Conservation (phyloP, 2,888 invertebrate species). For the Polymixis lichenea region DNA sequence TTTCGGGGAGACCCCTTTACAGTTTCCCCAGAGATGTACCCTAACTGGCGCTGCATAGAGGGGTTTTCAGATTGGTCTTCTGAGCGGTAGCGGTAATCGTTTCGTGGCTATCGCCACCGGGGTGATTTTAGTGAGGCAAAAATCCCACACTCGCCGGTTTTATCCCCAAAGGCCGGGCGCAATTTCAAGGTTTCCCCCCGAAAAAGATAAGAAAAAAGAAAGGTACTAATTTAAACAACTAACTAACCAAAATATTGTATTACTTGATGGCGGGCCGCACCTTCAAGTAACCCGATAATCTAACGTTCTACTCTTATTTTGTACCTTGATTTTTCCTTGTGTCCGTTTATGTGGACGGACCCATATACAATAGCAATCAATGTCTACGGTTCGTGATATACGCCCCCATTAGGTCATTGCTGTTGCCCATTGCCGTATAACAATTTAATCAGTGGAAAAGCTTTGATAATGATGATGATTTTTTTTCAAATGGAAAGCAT, state of each 20-base stretch:
- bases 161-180: no score
- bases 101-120: no score
- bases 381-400: constrained; percentile 17
- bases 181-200: no score
- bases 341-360: constrained; percentile 8
- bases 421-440: neutral
- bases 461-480: neutral
- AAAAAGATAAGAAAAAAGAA: no score
- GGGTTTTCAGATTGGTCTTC: no score
- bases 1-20: no score
- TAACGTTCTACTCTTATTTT: constrained; percentile 15
- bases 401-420: constrained; percentile 4
- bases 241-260: constrained; percentile 3
- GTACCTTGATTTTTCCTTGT: constrained; percentile 10
- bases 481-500: neutral
- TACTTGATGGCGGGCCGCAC: neutral
- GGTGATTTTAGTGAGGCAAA: no score
- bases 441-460: neutral
- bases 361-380: constrained; percentile 24
- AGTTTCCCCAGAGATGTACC: no score
- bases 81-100: no score
- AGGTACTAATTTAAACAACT: neutral
- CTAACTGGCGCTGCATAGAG: no score
- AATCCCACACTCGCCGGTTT: no score
- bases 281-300: constrained; percentile 3